Percentiles rank a stretch among this genome's conserved stretches.
Evolutionary conservation across 2,797 vertebrate species (phyloP).

Genomic region (Catharus ustulatus): DNA sequence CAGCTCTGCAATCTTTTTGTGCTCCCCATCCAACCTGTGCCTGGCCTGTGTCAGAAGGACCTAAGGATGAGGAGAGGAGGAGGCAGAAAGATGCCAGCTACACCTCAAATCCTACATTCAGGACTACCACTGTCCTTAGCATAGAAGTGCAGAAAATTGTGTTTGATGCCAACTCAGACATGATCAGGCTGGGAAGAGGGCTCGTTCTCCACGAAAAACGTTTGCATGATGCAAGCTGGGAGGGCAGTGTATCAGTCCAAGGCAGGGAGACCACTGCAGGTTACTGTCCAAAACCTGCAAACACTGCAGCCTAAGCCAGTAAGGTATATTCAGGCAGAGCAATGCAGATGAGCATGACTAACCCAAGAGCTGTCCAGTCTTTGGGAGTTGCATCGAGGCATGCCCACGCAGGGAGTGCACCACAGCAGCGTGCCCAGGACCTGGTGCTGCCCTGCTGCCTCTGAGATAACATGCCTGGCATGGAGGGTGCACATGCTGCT

Average conservation of each 20-base stretch:
- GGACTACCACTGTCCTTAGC: neutral
- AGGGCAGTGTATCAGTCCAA: neutral
- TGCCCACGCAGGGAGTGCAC: accelerated
- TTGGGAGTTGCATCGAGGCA: neutral
- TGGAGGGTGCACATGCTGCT: neutral
- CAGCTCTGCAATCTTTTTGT: neutral
- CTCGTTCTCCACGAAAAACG: accelerated
- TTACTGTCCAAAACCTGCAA: neutral
- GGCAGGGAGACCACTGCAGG: neutral
- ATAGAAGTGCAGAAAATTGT: neutral
- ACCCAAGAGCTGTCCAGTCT: neutral
- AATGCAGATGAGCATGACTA: neutral
- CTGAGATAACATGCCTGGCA: neutral
- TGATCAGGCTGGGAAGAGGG: neutral
- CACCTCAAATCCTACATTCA: neutral
- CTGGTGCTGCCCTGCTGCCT: neutral
- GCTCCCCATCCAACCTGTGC: neutral
- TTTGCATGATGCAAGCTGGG: neutral
- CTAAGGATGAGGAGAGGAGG: neutral
- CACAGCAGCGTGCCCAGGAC: neutral
- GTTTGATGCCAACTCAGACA: neutral
- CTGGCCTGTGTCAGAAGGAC: neutral
- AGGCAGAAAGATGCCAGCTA: neutral
- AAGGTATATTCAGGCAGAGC: neutral
- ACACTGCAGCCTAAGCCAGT: neutral